phyloP scores from a whole-genome alignment of 2,888 invertebrate genomes.

The Julus scandinavius region DNA sequence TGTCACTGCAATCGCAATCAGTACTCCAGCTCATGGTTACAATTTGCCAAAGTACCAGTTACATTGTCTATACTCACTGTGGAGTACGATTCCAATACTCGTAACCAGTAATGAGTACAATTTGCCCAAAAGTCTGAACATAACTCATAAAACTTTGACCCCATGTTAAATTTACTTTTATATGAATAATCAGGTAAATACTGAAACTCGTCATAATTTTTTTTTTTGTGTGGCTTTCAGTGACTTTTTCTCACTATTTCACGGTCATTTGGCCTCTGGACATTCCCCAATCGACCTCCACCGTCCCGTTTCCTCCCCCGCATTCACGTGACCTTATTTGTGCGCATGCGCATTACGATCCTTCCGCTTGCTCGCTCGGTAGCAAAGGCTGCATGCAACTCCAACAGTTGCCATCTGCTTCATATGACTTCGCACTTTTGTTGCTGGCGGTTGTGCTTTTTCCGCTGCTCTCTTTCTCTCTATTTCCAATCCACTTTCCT shows the following conservation, averaged over 20 bases:
- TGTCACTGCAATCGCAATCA: no score
- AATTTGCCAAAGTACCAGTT: no score
- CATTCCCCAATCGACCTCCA: background rate
- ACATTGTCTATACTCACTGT: no score
- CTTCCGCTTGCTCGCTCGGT: background rate
- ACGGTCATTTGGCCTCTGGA: background rate
- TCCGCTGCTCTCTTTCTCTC: background rate
- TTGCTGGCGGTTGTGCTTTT: slow-evolving; percentile 41
- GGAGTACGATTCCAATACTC: no score
- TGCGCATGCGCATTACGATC: background rate
- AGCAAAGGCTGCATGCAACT: background rate
- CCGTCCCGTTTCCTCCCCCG: background rate
- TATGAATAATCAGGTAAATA: no score
- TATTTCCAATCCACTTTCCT: background rate
- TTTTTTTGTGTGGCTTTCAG: background rate
- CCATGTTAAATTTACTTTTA: no score
- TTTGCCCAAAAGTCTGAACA: no score
- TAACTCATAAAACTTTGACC: no score
- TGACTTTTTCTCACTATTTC: background rate
- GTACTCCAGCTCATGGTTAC: no score
- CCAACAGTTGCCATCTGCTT: slow-evolving; percentile 46
- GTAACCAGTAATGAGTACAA: no score
- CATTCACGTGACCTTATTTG: background rate
- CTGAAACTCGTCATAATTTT: no score
- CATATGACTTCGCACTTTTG: slow-evolving; percentile 42